Evolutionary conservation across 2,113 vertebrate species (phyloP).

Genomic region (Illadopsis cleaveri): DNA sequence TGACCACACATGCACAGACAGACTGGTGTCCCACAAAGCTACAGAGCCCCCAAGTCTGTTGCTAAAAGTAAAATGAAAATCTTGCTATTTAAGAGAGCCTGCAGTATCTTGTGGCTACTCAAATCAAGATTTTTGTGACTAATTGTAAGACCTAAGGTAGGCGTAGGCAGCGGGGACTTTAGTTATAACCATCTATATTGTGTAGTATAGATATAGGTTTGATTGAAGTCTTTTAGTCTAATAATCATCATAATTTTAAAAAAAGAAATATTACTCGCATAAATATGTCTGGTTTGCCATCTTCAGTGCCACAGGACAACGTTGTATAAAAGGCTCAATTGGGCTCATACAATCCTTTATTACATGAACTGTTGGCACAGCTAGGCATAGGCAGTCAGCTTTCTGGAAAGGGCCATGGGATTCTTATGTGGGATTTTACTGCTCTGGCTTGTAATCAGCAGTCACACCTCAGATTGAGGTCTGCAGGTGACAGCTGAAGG

Average conservation of each 20-base stretch:
- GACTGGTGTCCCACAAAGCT: background rate
- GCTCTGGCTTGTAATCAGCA: background rate
- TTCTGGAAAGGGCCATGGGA: background rate
- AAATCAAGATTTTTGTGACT: background rate
- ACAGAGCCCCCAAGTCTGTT: background rate
- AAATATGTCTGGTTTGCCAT: background rate
- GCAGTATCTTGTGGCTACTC: background rate
- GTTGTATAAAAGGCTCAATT: background rate
- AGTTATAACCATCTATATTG: background rate
- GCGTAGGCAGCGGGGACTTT: background rate
- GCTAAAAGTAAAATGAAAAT: background rate
- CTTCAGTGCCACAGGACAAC: background rate
- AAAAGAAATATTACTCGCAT: fast-evolving
- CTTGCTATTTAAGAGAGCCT: background rate
- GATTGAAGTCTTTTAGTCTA: background rate
- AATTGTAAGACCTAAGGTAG: background rate
- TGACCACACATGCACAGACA: background rate
- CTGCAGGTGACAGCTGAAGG: background rate
- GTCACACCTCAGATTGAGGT: background rate
- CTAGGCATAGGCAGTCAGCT: background rate
- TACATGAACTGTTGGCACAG: background rate
- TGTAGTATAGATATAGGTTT: background rate
- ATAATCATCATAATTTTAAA: too few relatives aligned
- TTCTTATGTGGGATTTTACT: background rate
- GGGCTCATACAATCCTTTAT: too few relatives aligned